These are phyloP conservation scores for Pleuronectes platessa DNA, from an alignment of 2,113 vertebrate species.

Conservation along the genomic window DNA sequence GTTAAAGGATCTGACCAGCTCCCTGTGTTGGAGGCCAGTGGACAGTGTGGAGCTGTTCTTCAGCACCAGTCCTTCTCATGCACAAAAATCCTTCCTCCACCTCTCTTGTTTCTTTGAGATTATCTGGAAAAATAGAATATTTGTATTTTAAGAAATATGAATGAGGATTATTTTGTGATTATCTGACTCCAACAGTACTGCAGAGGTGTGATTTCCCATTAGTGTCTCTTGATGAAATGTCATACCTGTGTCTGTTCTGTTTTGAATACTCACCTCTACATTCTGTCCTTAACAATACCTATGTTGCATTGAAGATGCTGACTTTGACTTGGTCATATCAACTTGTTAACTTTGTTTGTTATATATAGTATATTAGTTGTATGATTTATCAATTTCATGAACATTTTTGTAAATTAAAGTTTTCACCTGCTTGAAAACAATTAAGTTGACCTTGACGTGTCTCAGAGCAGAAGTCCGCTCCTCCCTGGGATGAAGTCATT, in stretches of 20 bases:
- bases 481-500: conserved; percentile 42
- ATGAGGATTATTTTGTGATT: neutral
- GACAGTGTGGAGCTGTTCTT: conserved; percentile 71
- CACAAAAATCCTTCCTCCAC: neutral
- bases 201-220: neutral
- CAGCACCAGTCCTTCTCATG: conserved; percentile 60
- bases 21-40: conserved; percentile 2
- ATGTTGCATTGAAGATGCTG: neutral
- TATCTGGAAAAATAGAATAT: neutral
- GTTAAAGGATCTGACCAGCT: neutral
- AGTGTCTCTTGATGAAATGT: neutral
- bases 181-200: neutral
- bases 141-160: neutral
- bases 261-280: neutral
- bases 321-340: neutral
- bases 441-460: conserved; percentile 5
- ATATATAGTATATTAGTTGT: neutral
- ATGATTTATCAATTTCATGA: no score
- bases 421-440: neutral
- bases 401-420: neutral
- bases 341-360: neutral
- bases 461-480: neutral
- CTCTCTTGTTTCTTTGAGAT: conserved; percentile 1
- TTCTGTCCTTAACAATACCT: neutral
- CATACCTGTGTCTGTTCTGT: neutral